These are phyloP conservation scores for Sanderia malayensis DNA, from an alignment of 30 jellyfish, hydroid and myxozoan genomes.

Conservation along the genomic window DNA sequence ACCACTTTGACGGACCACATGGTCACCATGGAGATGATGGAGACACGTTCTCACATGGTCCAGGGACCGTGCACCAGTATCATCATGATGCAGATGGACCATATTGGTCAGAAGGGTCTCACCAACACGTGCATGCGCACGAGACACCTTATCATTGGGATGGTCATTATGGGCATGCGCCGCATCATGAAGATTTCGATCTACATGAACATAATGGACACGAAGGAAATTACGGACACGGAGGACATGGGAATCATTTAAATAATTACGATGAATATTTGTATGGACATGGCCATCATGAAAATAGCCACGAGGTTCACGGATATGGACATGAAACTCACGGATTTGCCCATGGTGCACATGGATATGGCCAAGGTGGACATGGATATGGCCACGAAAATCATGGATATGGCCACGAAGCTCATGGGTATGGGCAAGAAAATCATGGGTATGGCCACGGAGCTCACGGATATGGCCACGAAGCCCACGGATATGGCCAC, in stretches of 20 bases:
- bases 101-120: constrained; percentile 4
- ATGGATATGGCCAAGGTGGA: constrained; percentile 15
- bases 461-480: constrained; percentile 19
- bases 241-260: no score
- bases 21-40: constrained; percentile 12
- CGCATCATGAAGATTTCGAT: neutral
- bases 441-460: constrained; percentile 16
- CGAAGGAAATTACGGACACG: no score
- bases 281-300: constrained; percentile 7
- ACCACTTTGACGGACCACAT: constrained; percentile 17
- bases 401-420: constrained; percentile 1
- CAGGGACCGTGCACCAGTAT: neutral
- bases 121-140: constrained; percentile 31
- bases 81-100: neutral
- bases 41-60: neutral
- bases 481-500: constrained; percentile 25
- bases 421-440: constrained; percentile 22
- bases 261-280: no score
- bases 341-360: constrained; percentile 3
- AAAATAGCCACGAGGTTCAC: neutral
- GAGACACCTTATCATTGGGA: neutral
- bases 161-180: neutral
- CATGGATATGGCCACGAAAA: constrained; percentile 12
- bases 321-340: constrained; percentile 28
- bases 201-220: neutral